Conservation (phyloP, 2,113 vertebrate species). For the Chrysochloris asiatica region DNA sequence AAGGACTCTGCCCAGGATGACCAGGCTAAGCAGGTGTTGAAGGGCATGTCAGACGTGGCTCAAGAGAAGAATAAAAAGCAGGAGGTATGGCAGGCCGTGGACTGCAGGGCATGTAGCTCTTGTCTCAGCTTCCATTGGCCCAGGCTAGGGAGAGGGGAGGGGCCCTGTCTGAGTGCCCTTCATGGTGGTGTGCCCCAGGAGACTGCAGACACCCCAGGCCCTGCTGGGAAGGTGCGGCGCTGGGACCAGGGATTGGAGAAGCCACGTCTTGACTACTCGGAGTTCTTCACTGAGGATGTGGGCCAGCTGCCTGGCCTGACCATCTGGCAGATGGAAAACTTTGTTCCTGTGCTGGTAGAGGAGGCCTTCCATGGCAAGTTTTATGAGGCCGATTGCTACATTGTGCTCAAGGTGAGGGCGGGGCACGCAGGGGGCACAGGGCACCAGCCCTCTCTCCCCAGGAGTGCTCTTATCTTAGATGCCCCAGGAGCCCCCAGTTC, state of each 20-base stretch:
- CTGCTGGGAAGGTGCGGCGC: slow-evolving; percentile 89
- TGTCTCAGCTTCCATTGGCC: background rate
- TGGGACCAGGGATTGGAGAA: slow-evolving; percentile 98
- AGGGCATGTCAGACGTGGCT: slow-evolving; percentile 97
- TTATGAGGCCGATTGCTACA: slow-evolving; percentile 98
- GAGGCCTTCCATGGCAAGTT: slow-evolving; percentile 95
- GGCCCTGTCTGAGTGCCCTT: background rate
- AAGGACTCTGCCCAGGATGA: slow-evolving; percentile 96
- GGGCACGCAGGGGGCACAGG: fast-evolving
- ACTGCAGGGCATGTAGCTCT: no score
- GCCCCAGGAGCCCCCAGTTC: background rate
- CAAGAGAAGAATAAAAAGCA: slow-evolving; percentile 96
- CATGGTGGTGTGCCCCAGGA: slow-evolving; percentile 85
- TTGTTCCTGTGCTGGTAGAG: slow-evolving; percentile 91
- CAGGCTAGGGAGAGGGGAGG: no score
- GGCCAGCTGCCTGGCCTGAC: slow-evolving; percentile 93
- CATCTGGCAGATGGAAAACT: slow-evolving; percentile 98
- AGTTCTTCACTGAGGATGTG: slow-evolving; percentile 94
- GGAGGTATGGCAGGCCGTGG: slow-evolving; percentile 84
- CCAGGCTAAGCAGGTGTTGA: slow-evolving; percentile 98
- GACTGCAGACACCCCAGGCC: slow-evolving; percentile 86
- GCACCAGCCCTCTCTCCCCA: background rate
- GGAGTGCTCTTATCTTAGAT: background rate
- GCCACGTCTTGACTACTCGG: slow-evolving; percentile 95
- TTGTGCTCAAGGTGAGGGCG: slow-evolving; percentile 91